Conservation (phyloP, 2,797 vertebrate genomes). For the Alexandromys oeconomus region DNA sequence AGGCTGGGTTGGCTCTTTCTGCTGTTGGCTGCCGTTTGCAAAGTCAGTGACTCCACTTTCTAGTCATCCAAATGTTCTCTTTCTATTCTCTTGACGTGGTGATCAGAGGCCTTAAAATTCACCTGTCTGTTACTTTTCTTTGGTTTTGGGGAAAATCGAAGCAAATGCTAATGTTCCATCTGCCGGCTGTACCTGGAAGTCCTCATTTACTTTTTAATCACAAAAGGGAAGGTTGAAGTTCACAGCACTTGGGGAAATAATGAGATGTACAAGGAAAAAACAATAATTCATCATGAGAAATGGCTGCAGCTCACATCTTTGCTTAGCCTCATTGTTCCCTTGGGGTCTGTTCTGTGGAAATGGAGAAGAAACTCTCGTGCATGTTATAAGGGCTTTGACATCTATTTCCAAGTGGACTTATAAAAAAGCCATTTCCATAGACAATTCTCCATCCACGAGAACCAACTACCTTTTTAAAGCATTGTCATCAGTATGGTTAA, state of each 20-base stretch:
- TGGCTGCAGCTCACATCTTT: not conserved
- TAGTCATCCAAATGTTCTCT: not conserved
- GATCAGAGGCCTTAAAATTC: slow-evolving; percentile 20
- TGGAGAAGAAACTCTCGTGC: not conserved
- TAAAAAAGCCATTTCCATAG: not conserved
- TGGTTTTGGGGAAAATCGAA: not conserved
- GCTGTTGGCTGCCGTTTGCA: not conserved
- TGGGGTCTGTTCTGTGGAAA: slow-evolving; percentile 11
- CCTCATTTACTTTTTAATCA: slow-evolving; percentile 27
- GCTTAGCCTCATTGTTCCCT: not conserved
- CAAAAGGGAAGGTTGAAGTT: not conserved
- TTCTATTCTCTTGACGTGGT: not conserved
- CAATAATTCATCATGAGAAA: not conserved
- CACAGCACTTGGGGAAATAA: not conserved
- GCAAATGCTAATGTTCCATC: not conserved
- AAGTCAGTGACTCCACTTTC: not conserved
- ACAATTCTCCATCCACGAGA: not conserved
- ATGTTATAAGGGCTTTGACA: not conserved
- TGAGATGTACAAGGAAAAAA: not conserved
- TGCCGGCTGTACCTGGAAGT: not conserved
- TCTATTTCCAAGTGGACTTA: not conserved
- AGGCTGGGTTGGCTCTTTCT: not conserved
- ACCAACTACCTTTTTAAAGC: not conserved
- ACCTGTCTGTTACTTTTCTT: not conserved
- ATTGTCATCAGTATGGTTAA: not conserved